Evolutionary conservation across 1,140 invertebrate genomes (phyloP).

Genomic region (Araneus ventricosus): DNA sequence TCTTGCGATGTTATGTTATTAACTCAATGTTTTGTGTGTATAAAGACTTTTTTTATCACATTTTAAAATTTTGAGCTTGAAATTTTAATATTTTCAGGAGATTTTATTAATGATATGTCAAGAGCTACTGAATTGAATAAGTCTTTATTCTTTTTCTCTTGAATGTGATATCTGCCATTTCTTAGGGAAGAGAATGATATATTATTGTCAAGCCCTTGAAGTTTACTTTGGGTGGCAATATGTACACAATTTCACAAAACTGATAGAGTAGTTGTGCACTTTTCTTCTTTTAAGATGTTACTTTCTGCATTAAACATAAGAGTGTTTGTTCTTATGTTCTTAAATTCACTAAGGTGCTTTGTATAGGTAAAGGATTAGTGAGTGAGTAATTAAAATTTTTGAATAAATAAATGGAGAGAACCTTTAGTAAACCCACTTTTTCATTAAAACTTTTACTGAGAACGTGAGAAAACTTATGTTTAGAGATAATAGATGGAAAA

Average conservation of each 20-base stretch:
- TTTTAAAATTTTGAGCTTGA: conserved; percentile 75
- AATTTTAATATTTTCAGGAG: conserved; percentile 74
- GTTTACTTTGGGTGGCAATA: conserved; percentile 38
- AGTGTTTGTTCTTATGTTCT: conserved; percentile 35
- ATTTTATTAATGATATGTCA: conserved; percentile 73
- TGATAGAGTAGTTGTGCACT: conserved; percentile 65
- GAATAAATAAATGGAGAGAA: conserved; percentile 2
- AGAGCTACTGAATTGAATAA: conserved; percentile 71
- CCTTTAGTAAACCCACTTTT: conserved; percentile 2
- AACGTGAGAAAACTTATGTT: not conserved
- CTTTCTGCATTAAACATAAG: not conserved
- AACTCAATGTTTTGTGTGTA: conserved; percentile 61
- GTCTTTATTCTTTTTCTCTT: conserved; percentile 71
- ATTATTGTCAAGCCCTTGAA: conserved; percentile 24
- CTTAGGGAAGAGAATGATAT: conserved; percentile 61
- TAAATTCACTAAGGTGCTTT: conserved; percentile 71
- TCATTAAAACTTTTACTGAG: conserved; percentile 26
- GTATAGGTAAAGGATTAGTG: conserved; percentile 34
- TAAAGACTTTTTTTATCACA: conserved; percentile 72
- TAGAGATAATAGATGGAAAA: not conserved
- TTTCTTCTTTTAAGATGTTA: conserved; percentile 53
- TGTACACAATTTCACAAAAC: conserved; percentile 62
- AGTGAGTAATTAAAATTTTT: conserved; percentile 33
- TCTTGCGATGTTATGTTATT: conserved; percentile 64
- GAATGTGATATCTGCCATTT: conserved; percentile 75